phyloP scores from a whole-genome alignment of 2,113 vertebrate genomes.

The Seriola aureovittata region DNA sequence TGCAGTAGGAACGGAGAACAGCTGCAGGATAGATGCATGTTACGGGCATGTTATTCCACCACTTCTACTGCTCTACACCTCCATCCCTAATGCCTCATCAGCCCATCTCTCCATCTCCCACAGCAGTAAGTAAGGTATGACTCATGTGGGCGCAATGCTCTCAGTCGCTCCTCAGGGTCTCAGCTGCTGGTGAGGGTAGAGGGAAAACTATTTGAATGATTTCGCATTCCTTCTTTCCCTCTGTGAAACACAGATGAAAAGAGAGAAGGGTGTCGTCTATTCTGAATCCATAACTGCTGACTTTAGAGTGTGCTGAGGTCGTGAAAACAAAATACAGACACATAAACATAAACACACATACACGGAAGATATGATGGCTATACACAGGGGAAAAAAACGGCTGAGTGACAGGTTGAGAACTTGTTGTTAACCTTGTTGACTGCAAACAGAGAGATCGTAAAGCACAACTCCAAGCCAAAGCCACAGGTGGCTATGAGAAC shows the following conservation, averaged over 20 bases:
- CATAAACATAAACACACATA: constrained; percentile 4
- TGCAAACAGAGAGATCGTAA: constrained; percentile 12
- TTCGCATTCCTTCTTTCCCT: constrained; percentile 42
- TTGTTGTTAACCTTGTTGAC: constrained; percentile 23
- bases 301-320: constrained; percentile 1
- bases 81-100: constrained; percentile 61
- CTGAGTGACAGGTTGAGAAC: constrained; percentile 34
- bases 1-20: constrained; percentile 16
- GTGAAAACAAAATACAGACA: constrained; percentile 16
- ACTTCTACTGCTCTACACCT: constrained; percentile 62
- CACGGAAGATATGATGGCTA: not conserved
- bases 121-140: constrained; percentile 70
- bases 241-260: constrained; percentile 37
- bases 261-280: constrained; percentile 3
- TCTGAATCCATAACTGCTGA: constrained; percentile 5
- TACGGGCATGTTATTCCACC: constrained; percentile 44
- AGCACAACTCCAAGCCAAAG: constrained; percentile 25
- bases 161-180: constrained; percentile 47
- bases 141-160: constrained; percentile 68
- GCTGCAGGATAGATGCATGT: constrained; percentile 53
- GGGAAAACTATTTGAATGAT: constrained; percentile 54
- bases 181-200: constrained; percentile 66
- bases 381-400: constrained; percentile 8
- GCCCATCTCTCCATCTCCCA: constrained; percentile 63
- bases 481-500: constrained; percentile 63